These are phyloP conservation scores for Squalus acanthias DNA, from an alignment of 2,797 vertebrate species.

Conservation along the genomic window DNA sequence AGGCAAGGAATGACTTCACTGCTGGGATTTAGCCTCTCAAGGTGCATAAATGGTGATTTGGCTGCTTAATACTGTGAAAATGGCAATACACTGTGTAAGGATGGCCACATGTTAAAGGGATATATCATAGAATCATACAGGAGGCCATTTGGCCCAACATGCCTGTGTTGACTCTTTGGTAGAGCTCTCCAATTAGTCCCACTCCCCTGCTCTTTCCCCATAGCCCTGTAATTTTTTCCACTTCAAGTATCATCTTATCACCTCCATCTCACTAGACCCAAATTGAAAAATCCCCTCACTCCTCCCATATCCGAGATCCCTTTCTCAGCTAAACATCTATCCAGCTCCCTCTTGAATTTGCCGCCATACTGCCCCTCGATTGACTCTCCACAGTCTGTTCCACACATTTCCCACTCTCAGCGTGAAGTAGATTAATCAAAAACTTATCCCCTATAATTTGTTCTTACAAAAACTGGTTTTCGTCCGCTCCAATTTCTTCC, in stretches of 20 bases:
- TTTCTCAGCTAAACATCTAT: background rate
- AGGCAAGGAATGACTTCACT: slow-evolving; percentile 3
- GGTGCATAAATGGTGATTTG: slow-evolving; percentile 10
- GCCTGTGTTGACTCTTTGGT: background rate
- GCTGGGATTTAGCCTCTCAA: slow-evolving; percentile 19
- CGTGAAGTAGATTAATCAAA: background rate
- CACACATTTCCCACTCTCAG: background rate
- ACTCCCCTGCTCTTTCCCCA: background rate
- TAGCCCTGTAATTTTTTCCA: background rate
- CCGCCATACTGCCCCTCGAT: background rate
- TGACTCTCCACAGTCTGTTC: background rate
- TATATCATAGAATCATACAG: background rate
- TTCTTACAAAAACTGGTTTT: too few relatives aligned
- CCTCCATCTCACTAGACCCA: background rate
- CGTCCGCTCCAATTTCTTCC: too few relatives aligned
- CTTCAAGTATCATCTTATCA: background rate
- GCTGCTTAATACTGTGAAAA: background rate
- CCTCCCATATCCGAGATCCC: background rate
- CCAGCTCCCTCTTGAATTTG: background rate
- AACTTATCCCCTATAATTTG: background rate
- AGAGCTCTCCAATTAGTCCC: background rate
- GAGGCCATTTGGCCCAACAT: background rate
- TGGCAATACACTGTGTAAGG: background rate
- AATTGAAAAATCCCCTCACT: background rate
- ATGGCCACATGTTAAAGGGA: background rate